A percentile compares a stretch with the other conserved stretches of the same genome.
Conservation (phyloP, 2,113 vertebrate species). For the Erpornis zantholeuca region DNA sequence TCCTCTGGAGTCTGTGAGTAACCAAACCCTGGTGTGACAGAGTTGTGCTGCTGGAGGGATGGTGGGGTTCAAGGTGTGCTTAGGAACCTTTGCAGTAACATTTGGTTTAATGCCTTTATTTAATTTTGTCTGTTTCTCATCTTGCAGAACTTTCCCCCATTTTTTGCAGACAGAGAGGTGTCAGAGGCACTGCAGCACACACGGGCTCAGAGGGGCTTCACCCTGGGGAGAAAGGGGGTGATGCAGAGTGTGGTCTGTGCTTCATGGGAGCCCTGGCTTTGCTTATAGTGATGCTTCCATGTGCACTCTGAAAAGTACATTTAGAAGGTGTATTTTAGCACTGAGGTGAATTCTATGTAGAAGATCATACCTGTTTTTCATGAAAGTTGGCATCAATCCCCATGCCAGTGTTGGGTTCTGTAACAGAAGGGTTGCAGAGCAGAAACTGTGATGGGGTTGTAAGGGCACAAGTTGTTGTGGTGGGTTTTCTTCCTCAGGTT, state of each 20-base stretch:
- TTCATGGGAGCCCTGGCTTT: neutral
- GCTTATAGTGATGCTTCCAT: neutral
- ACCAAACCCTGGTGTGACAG: fast-evolving
- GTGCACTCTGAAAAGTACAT: neutral
- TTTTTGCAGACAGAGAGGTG: neutral
- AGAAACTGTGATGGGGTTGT: neutral
- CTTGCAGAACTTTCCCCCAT: neutral
- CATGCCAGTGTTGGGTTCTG: neutral
- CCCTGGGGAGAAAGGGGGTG: neutral
- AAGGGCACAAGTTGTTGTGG: neutral
- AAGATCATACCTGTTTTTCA: neutral
- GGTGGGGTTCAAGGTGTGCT: no score
- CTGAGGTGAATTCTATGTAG: no score
- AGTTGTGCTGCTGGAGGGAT: neutral
- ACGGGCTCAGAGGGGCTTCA: neutral
- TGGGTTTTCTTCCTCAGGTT: neutral
- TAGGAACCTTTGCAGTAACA: fast-evolving
- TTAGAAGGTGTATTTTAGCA: neutral
- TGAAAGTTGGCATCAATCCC: neutral
- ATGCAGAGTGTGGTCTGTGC: neutral
- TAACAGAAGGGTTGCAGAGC: neutral
- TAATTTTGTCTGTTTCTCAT: fast-evolving
- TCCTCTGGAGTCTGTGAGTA: neutral
- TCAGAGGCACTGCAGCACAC: fast-evolving
- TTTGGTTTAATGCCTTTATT: neutral